These are phyloP conservation scores for Ciconia boyciana DNA, from an alignment of 2,113 vertebrate genomes.

Conservation along the genomic window DNA sequence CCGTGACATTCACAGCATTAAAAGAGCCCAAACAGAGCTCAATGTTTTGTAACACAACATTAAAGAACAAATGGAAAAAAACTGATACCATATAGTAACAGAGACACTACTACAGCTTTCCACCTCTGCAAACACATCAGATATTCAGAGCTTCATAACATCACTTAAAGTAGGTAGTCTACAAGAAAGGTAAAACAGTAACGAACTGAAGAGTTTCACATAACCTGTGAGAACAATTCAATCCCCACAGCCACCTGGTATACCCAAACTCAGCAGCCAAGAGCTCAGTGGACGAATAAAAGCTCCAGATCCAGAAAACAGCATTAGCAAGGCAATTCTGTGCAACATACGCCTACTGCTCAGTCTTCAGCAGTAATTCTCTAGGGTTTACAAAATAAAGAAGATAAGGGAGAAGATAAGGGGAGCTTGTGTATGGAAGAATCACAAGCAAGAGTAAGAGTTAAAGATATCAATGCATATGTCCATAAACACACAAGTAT, in stretches of 20 bases:
- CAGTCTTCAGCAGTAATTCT: not conserved
- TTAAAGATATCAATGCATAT: not conserved
- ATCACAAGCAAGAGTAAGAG: not conserved
- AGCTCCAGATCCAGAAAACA: not conserved
- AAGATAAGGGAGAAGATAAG: not conserved
- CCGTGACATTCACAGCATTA: not conserved
- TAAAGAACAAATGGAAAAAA: not conserved
- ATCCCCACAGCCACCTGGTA: not conserved
- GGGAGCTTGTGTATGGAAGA: not conserved
- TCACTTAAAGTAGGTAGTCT: not conserved
- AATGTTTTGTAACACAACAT: not conserved
- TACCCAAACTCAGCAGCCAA: not conserved
- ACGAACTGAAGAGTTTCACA: not conserved
- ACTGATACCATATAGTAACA: not conserved
- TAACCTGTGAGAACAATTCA: not conserved
- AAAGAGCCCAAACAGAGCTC: not conserved
- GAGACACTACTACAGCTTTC: not conserved
- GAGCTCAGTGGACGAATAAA: not conserved
- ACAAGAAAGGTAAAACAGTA: not conserved
- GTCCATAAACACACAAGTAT: fast-evolving
- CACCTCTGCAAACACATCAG: not conserved
- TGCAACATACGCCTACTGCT: not conserved
- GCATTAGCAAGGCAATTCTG: not conserved
- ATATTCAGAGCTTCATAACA: not conserved
- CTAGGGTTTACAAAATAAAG: not conserved